Conservation (phyloP, 2,113 vertebrate genomes). For the Tragelaphus imberbis region DNA sequence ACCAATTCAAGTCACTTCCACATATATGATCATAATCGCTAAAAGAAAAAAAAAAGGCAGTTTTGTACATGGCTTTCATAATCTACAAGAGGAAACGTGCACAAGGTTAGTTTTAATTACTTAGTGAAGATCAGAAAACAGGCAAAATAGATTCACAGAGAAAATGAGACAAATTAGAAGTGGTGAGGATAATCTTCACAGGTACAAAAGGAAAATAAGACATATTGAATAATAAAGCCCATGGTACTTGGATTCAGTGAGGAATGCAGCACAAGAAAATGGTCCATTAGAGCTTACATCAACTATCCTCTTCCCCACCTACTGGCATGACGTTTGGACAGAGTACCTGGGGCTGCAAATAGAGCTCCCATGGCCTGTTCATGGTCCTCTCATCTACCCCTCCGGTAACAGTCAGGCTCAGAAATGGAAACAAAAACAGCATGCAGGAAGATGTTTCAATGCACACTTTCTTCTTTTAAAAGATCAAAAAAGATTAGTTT, state of each 20-base stretch:
- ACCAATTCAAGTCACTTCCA: neutral
- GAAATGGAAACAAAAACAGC: constrained; percentile 69
- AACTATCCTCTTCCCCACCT: constrained; percentile 66
- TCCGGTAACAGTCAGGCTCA: constrained; percentile 61
- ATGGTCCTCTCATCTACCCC: constrained; percentile 65
- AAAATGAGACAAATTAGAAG: constrained; percentile 39
- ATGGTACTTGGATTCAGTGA: constrained; percentile 70
- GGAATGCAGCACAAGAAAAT: constrained; percentile 71
- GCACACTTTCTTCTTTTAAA: constrained; percentile 45
- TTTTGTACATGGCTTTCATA: neutral
- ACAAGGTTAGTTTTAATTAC: constrained; percentile 7
- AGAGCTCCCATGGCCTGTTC: constrained; percentile 14
- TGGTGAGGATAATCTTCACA: neutral
- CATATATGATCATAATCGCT: neutral
- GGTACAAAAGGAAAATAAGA: neutral
- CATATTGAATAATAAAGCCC: constrained; percentile 50
- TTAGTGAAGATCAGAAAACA: constrained; percentile 17
- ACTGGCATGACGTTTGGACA: constrained; percentile 69
- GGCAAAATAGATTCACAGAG: constrained; percentile 40
- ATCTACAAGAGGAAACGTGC: neutral
- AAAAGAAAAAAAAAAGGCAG: neutral
- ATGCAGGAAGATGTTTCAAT: constrained; percentile 55
- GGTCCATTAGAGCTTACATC: constrained; percentile 68
- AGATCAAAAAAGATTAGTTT: constrained; percentile 52
- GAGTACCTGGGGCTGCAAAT: constrained; percentile 60